Conservation (phyloP, 2,888 invertebrate genomes). For the Drosophila suboccidentalis region DNA sequence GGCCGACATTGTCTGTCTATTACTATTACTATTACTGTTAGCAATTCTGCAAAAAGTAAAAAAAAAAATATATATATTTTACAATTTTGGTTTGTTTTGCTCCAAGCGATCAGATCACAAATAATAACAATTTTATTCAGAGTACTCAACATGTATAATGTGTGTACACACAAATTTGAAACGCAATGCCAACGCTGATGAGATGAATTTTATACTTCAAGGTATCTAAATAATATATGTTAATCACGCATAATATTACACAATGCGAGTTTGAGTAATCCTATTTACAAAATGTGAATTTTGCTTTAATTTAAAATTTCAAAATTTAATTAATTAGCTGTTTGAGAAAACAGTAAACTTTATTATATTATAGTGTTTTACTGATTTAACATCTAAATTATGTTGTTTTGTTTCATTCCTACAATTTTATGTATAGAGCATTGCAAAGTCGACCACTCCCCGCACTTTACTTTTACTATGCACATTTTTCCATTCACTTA, state of each 20-base stretch:
- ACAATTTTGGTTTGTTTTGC: background rate
- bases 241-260: constrained; percentile 12
- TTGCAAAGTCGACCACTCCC: constrained; percentile 23
- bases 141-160: too few relatives aligned
- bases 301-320: background rate
- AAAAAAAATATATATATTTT: background rate
- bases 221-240: constrained; percentile 9
- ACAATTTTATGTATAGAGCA: constrained; percentile 21
- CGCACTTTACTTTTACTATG: constrained; percentile 13
- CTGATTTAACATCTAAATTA: background rate
- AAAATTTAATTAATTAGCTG: background rate
- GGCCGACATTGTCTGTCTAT: constrained; percentile 89
- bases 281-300: background rate
- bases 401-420: too few relatives aligned
- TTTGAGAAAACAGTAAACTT: background rate
- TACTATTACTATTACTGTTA: constrained; percentile 6
- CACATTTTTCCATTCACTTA: constrained; percentile 15
- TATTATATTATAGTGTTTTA: too few relatives aligned
- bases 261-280: constrained; percentile 3
- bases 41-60: constrained; percentile 24
- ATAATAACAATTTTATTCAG: background rate
- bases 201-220: background rate
- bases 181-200: constrained; percentile 6
- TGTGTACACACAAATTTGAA: background rate
- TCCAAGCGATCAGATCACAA: background rate